Evolutionary conservation across 2,888 invertebrate species (phyloP).

Genomic region (Andricus quercusramuli): DNA sequence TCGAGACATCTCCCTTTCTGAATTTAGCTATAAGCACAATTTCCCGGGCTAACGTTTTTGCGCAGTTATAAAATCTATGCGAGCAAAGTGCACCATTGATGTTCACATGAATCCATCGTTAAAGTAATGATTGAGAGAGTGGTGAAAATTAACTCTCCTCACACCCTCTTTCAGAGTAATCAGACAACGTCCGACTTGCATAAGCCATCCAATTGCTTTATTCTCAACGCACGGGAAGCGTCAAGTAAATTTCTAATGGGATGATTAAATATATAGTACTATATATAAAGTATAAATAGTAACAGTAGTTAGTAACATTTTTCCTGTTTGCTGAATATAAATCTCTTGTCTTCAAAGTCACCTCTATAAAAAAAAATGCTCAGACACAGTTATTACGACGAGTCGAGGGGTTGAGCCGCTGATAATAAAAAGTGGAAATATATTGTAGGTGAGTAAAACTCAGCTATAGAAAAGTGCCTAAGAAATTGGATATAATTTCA

Average conservation of each 20-base stretch:
- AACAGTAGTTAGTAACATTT: background rate
- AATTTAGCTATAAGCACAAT: background rate
- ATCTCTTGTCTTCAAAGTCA: background rate
- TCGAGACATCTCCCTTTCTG: background rate
- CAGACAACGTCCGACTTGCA: slow-evolving; percentile 55
- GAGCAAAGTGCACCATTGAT: slow-evolving; percentile 21
- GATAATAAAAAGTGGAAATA: no score
- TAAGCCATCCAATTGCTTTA: slow-evolving; percentile 62
- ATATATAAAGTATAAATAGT: background rate
- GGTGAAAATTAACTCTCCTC: slow-evolving; percentile 49
- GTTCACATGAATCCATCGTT: slow-evolving; percentile 61
- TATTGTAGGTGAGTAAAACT: no score
- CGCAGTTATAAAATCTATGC: slow-evolving; percentile 35
- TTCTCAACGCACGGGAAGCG: slow-evolving; percentile 49
- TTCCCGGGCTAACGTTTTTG: background rate
- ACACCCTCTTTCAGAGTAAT: slow-evolving; percentile 42
- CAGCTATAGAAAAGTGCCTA: no score
- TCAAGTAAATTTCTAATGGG: slow-evolving; percentile 7
- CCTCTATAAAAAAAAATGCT: background rate
- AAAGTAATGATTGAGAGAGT: slow-evolving; percentile 62
- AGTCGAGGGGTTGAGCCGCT: no score
- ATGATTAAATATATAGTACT: background rate
- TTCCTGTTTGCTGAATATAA: background rate
- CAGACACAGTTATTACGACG: background rate
- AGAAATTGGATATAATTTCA: no score